Percentiles rank a stretch among this genome's conserved stretches.
Conservation (phyloP, 2,113 vertebrate genomes). For the Python bivittatus region DNA sequence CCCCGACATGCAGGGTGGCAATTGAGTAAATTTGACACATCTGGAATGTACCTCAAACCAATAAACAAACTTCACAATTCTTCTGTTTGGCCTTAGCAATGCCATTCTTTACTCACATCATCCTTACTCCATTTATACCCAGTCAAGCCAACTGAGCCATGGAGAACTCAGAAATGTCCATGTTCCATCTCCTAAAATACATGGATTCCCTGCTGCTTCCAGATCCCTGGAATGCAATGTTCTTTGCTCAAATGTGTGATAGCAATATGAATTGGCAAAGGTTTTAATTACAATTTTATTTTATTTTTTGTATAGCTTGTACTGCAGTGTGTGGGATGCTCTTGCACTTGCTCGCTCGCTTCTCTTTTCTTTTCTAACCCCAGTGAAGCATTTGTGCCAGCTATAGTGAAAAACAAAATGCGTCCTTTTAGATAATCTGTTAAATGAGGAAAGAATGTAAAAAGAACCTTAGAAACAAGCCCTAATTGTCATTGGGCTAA, state of each 20-base stretch:
- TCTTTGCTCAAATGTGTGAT: not conserved
- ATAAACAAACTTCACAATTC: not conserved
- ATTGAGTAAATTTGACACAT: not conserved
- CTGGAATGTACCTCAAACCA: not conserved
- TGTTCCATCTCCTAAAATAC: not conserved
- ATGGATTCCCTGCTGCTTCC: not conserved
- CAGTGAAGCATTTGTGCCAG: rapidly evolving
- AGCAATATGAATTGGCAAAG: not conserved
- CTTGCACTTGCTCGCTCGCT: not conserved
- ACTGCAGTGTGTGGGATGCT: not conserved
- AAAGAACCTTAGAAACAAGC: conserved; percentile 38
- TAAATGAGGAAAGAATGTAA: conserved; percentile 32
- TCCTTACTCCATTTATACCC: not conserved
- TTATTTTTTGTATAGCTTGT: not conserved
- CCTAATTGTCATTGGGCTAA: conserved; percentile 20
- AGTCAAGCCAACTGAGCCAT: not conserved
- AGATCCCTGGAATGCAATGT: not conserved
- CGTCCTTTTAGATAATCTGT: not conserved
- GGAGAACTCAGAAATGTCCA: not conserved
- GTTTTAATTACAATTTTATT: not conserved
- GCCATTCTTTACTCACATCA: too few species aligned
- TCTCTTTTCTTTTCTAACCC: not conserved
- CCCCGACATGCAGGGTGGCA: not conserved
- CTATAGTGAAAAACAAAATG: rapidly evolving
- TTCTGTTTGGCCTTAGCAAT: not conserved